phyloP scores from a whole-genome alignment of 2,113 vertebrate genomes.

The Numida meleagris region DNA sequence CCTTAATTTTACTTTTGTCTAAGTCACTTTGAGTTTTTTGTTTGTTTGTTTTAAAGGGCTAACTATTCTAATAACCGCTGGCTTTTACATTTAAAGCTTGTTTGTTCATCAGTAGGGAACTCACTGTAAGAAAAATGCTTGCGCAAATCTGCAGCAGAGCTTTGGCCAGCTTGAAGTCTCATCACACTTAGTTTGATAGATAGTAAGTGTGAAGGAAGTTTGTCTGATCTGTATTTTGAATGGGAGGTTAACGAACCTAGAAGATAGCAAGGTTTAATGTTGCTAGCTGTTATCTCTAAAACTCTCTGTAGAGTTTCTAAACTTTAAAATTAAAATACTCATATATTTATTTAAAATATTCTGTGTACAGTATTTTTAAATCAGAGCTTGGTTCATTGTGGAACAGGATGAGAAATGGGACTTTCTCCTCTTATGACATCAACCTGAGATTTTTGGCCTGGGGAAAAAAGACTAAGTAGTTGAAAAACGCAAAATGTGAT shows the following conservation, averaged over 20 bases:
- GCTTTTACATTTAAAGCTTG: neutral
- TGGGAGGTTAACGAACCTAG: neutral
- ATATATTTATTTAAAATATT: neutral
- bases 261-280: neutral
- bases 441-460: neutral
- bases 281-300: neutral
- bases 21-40: fast-evolving
- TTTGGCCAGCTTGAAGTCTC: neutral
- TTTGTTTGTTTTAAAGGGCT: neutral
- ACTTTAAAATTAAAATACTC: neutral
- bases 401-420: neutral
- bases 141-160: neutral
- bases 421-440: neutral
- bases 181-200: neutral
- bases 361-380: neutral
- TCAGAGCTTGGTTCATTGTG: neutral
- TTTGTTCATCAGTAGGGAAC: neutral
- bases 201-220: neutral
- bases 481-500: neutral
- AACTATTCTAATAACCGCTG: neutral
- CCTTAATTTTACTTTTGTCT: neutral
- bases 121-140: neutral
- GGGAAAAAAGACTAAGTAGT: neutral
- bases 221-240: neutral
- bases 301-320: neutral